phyloP scores from a whole-genome alignment of 2,888 invertebrate genomes.

The Druceiella hillmani region DNA sequence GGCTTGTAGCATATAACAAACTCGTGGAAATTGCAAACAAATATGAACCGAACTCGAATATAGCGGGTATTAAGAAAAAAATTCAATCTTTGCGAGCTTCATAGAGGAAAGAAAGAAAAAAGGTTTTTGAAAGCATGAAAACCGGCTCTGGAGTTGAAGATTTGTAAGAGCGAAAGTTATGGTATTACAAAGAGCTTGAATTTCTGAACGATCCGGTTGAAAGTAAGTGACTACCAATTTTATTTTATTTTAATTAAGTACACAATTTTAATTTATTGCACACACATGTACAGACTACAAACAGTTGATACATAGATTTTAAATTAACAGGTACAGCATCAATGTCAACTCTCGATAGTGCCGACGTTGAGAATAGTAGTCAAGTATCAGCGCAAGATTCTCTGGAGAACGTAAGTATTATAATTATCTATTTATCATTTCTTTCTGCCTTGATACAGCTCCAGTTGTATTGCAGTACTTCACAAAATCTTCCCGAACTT shows the following conservation, averaged over 20 bases:
- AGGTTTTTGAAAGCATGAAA: too few relatives aligned
- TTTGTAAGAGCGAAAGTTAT: neutral
- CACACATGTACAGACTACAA: too few relatives aligned
- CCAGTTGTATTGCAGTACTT: slow-evolving; percentile 1
- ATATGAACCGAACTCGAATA: too few relatives aligned
- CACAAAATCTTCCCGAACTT: neutral
- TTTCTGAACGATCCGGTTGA: neutral
- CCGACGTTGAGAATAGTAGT: neutral
- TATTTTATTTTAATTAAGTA: too few relatives aligned
- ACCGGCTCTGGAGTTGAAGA: neutral
- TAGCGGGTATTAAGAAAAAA: too few relatives aligned
- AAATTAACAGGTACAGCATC: neutral
- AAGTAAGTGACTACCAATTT: neutral
- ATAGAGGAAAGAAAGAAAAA: too few relatives aligned
- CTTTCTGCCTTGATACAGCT: slow-evolving; percentile 1
- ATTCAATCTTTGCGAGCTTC: too few relatives aligned
- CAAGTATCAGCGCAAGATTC: neutral
- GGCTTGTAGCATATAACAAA: too few relatives aligned
- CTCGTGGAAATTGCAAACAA: too few relatives aligned
- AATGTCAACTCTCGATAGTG: slow-evolving; percentile 1
- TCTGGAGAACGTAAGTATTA: neutral
- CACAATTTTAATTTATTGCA: too few relatives aligned
- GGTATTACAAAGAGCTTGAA: neutral
- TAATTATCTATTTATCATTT: neutral
- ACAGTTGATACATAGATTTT: neutral